Evolutionary conservation across 2,113 vertebrate genomes (phyloP).

Genomic region (Microcebus jonahi): DNA sequence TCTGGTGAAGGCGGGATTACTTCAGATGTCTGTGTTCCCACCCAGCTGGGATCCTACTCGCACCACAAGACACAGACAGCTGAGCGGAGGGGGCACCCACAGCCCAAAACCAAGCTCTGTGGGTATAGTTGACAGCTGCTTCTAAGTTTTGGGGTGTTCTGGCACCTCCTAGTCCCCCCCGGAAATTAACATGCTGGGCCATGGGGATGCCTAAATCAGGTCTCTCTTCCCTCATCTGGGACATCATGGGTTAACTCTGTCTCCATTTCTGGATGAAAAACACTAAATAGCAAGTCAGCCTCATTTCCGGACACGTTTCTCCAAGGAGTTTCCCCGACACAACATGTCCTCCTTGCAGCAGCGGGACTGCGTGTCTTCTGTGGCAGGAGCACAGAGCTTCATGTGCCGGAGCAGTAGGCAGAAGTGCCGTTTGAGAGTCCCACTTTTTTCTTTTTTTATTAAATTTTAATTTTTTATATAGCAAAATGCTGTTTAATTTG

Average conservation of each 20-base stretch:
- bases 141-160: not conserved
- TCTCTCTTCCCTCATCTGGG: not conserved
- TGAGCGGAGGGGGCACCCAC: not conserved
- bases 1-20: not conserved
- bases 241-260: not conserved
- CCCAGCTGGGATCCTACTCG: not conserved
- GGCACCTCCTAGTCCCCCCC: too few species aligned
- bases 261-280: not conserved
- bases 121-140: not conserved
- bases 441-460: not conserved
- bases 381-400: not conserved
- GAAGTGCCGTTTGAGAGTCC: not conserved
- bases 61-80: not conserved
- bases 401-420: accelerated
- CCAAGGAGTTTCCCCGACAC: not conserved
- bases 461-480: too few species aligned
- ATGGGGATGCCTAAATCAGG: not conserved
- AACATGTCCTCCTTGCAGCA: accelerated
- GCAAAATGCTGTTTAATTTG: too few species aligned
- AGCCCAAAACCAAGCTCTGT: not conserved
- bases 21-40: not conserved
- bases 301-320: not conserved
- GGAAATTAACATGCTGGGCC: not conserved
- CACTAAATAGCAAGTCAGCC: not conserved
- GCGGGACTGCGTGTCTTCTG: not conserved